Evolutionary conservation across 2,888 invertebrate species (phyloP).

Genomic region (Beris chalybata): DNA sequence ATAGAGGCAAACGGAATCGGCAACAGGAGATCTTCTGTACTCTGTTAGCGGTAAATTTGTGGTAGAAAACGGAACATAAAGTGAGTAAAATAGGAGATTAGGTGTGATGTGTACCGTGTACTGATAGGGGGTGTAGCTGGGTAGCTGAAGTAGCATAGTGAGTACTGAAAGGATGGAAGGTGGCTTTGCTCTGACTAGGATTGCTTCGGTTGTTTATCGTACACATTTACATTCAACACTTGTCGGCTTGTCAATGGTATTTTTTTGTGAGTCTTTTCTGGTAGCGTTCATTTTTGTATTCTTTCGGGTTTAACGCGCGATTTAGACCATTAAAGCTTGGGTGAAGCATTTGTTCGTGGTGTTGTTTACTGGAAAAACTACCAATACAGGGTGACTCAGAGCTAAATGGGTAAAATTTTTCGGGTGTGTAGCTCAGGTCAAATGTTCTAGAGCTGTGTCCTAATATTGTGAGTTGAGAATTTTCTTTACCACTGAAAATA

Average conservation of each 20-base stretch:
- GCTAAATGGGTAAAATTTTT: too few species aligned
- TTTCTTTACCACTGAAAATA: too few species aligned
- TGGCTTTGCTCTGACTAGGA: not conserved
- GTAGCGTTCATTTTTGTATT: slow-evolving; percentile 5
- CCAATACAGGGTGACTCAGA: too few species aligned
- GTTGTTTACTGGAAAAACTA: too few species aligned
- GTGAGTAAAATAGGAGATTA: slow-evolving; percentile 35
- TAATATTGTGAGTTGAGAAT: too few species aligned
- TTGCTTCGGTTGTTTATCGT: too few species aligned
- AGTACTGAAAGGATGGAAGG: not conserved
- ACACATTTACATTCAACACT: slow-evolving; percentile 15
- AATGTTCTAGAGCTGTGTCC: too few species aligned
- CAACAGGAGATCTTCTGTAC: slow-evolving; percentile 34
- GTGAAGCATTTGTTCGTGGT: too few species aligned
- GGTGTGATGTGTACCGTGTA: slow-evolving; percentile 30
- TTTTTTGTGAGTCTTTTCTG: slow-evolving; percentile 19
- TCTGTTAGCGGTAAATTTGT: slow-evolving; percentile 38
- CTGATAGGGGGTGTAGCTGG: not conserved
- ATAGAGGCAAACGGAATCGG: not conserved
- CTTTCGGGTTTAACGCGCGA: too few species aligned
- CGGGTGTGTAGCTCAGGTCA: too few species aligned
- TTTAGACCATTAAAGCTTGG: too few species aligned
- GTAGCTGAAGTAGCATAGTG: too few species aligned
- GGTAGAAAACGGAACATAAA: slow-evolving; percentile 37
- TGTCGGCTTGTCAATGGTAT: slow-evolving; percentile 20